Conservation (phyloP, 2,113 vertebrate species). For the Colossoma macropomum region DNA sequence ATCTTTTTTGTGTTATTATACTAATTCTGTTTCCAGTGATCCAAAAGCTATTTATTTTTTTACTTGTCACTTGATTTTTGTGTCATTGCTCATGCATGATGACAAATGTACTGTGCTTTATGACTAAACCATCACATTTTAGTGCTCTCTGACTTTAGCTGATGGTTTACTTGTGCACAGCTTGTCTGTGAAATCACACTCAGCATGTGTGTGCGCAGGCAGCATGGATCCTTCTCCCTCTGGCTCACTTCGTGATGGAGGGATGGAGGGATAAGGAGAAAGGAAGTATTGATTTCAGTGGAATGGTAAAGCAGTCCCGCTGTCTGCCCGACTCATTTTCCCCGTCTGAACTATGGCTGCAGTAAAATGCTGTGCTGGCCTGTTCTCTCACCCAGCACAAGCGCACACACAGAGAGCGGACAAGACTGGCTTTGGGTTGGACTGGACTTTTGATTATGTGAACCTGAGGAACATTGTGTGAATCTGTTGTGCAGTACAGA, state of each 20-base stretch:
- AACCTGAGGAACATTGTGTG: not conserved
- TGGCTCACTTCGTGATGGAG: conserved; percentile 35
- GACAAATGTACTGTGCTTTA: not conserved
- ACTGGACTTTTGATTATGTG: not conserved
- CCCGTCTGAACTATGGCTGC: not conserved
- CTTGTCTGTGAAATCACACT: conserved; percentile 10
- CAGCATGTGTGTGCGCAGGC: not conserved
- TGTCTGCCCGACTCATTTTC: conserved; percentile 20
- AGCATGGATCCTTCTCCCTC: not conserved
- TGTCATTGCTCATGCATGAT: not conserved
- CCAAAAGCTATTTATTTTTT: too few relatives aligned
- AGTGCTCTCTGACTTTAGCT: conserved; percentile 21
- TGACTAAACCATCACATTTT: conserved; percentile 1
- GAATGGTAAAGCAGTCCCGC: conserved; percentile 22
- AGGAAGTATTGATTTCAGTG: conserved; percentile 52
- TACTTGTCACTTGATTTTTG: too few relatives aligned
- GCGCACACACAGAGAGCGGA: not conserved
- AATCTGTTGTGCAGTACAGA: not conserved
- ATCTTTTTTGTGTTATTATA: not conserved
- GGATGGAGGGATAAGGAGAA: conserved; percentile 29
- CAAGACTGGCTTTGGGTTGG: not conserved
- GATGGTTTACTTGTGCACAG: conserved; percentile 1
- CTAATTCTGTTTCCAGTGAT: too few relatives aligned
- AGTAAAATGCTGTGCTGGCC: not conserved
- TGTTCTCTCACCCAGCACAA: not conserved